A percentile compares a stretch with the other conserved stretches of the same genome.
These are phyloP conservation scores for Gymnocypris eckloni DNA, from an alignment of 2,797 vertebrate species.

Conservation along the genomic window DNA sequence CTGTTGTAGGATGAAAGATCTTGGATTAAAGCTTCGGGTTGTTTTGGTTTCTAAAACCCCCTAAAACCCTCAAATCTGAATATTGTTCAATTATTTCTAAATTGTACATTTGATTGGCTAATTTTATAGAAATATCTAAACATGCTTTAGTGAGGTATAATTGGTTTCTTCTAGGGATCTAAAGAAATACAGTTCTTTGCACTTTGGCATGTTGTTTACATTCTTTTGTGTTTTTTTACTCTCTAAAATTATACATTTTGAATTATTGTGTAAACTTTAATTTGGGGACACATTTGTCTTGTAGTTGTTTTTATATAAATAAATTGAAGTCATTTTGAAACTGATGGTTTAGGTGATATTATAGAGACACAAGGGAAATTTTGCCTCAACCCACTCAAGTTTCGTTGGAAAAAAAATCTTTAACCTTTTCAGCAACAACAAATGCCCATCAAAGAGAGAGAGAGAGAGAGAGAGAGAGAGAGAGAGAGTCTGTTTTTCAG, in stretches of 20 bases:
- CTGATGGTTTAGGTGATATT: slow-evolving; percentile 97
- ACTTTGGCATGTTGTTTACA: not conserved
- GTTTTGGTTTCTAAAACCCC: not conserved
- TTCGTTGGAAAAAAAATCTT: slow-evolving; percentile 88
- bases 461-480: no score
- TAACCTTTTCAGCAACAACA: slow-evolving; percentile 92
- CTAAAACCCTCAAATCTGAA: not conserved
- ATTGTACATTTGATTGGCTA: slow-evolving; percentile 8
- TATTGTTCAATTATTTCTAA: not conserved
- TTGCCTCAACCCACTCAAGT: slow-evolving; percentile 97
- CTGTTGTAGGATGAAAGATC: slow-evolving; percentile 8
- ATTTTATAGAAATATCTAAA: not conserved
- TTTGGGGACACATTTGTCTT: slow-evolving; percentile 79
- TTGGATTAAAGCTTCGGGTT: not conserved
- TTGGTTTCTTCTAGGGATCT: not conserved
- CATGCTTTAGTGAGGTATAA: not conserved
- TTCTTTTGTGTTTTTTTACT: not conserved
- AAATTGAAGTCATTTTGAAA: slow-evolving; percentile 99
- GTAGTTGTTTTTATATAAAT: slow-evolving; percentile 97
- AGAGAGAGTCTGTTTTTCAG: not conserved
- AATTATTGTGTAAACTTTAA: slow-evolving; percentile 12
- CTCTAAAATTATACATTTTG: not conserved
- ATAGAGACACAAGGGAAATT: slow-evolving; percentile 90
- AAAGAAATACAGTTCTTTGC: not conserved
- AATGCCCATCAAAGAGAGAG: slow-evolving; percentile 66